Percentiles rank a stretch among this genome's conserved stretches.
Conservation (phyloP, 2,797 vertebrate species). For the Liparis tanakae region DNA sequence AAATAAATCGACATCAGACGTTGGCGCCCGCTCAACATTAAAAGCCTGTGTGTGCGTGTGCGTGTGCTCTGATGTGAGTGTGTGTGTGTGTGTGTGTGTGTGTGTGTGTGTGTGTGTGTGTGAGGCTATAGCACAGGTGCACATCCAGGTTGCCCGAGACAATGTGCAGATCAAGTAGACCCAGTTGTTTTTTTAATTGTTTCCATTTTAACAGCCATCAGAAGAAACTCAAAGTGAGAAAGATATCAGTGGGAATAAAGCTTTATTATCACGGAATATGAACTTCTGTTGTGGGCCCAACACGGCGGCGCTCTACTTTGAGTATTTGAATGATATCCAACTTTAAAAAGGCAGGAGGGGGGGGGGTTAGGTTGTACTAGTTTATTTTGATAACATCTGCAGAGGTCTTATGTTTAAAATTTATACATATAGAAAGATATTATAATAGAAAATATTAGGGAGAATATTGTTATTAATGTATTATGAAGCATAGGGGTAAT, state of each 20-base stretch:
- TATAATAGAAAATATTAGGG: too few species aligned
- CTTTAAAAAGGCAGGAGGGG: conserved; percentile 77
- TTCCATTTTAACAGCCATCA: conserved; percentile 54
- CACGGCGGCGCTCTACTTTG: conserved; percentile 60
- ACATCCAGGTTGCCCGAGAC: conserved; percentile 24
- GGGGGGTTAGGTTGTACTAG: too few species aligned
- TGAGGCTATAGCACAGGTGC: conserved; percentile 32
- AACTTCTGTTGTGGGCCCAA: conserved; percentile 72
- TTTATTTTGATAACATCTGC: too few species aligned
- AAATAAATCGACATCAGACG: conserved; percentile 69
- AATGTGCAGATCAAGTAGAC: conserved; percentile 42
- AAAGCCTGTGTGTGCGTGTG: conserved; percentile 17
- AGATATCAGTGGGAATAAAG: conserved; percentile 58
- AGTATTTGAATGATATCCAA: conserved; percentile 84
- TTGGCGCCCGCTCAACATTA: conserved; percentile 49
- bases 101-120: not conserved
- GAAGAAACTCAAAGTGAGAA: conserved; percentile 56
- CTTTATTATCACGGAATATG: conserved; percentile 60
- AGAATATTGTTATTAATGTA: too few species aligned
- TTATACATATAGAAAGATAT: too few species aligned
- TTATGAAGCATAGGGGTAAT: too few species aligned
- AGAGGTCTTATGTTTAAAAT: too few species aligned
- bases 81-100: conserved; percentile 12
- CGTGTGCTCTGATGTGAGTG: conserved; percentile 6
- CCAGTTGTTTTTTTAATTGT: conserved; percentile 48